Conservation (phyloP, 1,140 invertebrate genomes). For the Caenorhabditis latens region DNA sequence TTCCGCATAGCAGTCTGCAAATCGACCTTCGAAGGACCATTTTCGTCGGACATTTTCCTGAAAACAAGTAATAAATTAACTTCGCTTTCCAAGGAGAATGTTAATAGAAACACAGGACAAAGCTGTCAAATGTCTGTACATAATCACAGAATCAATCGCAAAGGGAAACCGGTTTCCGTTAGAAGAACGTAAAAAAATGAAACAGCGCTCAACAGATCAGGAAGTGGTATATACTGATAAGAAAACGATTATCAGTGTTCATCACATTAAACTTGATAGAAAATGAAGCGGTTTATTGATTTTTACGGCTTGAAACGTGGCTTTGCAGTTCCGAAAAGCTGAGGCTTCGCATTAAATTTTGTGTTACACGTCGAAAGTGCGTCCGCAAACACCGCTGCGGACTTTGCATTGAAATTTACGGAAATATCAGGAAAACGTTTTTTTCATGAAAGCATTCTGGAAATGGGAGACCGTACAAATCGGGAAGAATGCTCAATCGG, state of each 20-base stretch:
- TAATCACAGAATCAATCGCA: conserved; percentile 20
- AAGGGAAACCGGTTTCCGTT: conserved; percentile 19
- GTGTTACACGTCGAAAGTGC: conserved; percentile 12
- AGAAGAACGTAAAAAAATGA: not conserved
- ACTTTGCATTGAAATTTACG: not conserved
- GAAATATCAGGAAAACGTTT: not conserved
- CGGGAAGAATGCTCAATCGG: too few species aligned
- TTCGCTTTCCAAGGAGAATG: not conserved
- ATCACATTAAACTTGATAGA: not conserved
- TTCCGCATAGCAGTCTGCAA: conserved; percentile 64
- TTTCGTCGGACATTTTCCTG: conserved; percentile 66
- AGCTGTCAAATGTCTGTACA: conserved; percentile 21
- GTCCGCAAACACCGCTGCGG: conserved; percentile 47
- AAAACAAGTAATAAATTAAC: not conserved
- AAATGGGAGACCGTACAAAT: too few species aligned
- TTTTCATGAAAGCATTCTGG: not conserved
- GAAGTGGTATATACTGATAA: conserved; percentile 26
- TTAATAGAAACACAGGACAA: not conserved
- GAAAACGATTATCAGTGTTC: not conserved
- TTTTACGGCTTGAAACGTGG: not conserved
- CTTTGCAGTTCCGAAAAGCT: not conserved
- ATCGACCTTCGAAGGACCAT: conserved; percentile 64
- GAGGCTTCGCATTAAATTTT: conserved; percentile 11
- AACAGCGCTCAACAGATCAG: not conserved
- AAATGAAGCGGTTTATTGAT: not conserved